phyloP scores from a whole-genome alignment of 1,140 invertebrate species.

The Acyrthosiphon pisum region DNA sequence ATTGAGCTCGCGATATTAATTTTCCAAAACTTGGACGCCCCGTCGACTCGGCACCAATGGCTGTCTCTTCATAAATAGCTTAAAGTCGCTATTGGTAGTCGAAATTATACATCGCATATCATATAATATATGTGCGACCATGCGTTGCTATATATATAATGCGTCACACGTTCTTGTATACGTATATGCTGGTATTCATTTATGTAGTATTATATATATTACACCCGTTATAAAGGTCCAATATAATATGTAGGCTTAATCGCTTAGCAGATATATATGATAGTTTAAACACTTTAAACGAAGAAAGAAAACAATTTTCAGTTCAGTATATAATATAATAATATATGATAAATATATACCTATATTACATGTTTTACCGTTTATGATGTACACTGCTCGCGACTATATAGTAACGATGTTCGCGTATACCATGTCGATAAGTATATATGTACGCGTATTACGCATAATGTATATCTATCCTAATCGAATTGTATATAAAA shows the following conservation, averaged over 20 bases:
- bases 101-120: background rate
- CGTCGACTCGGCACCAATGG: background rate
- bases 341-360: background rate
- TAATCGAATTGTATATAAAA: background rate
- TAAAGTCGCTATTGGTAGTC: background rate
- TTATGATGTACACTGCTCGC: background rate
- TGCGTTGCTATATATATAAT: background rate
- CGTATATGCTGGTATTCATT: background rate
- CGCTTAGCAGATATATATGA: background rate
- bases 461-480: background rate
- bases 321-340: background rate
- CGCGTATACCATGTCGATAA: background rate
- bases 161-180: background rate
- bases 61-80: background rate
- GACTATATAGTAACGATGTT: background rate
- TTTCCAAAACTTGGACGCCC: background rate
- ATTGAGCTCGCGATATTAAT: constrained; percentile 27
- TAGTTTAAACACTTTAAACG: background rate
- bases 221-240: background rate
- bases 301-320: background rate
- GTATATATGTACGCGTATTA: background rate
- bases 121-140: background rate
- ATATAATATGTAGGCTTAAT: background rate
- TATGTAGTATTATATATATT: background rate
- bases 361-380: background rate